phyloP scores from a whole-genome alignment of 2,113 vertebrate genomes.

The Actenoides hombroni region DNA sequence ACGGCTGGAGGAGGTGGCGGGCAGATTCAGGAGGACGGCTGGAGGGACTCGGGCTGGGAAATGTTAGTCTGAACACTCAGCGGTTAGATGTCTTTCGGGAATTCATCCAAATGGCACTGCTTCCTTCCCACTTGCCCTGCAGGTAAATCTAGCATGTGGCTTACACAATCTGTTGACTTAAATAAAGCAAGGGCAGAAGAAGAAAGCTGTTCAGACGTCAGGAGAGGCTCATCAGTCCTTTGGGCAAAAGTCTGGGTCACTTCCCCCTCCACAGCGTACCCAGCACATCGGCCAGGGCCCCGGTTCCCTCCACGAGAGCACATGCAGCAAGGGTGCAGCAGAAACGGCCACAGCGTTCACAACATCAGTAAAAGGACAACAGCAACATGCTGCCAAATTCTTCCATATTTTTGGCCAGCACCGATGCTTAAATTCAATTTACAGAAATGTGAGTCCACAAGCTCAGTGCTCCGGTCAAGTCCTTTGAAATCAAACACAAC shows the following conservation, averaged over 20 bases:
- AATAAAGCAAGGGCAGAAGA: constrained; percentile 47
- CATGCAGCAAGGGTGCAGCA: neutral
- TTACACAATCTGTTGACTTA: constrained; percentile 64
- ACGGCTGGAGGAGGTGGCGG: neutral
- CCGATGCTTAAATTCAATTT: neutral
- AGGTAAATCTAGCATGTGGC: constrained; percentile 62
- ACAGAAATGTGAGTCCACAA: neutral
- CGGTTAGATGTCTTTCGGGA: constrained; percentile 20
- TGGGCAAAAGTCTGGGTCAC: constrained; percentile 40
- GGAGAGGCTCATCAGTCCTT: constrained; percentile 46
- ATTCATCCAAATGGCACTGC: constrained; percentile 49
- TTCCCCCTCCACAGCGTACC: neutral
- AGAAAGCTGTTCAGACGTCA: constrained; percentile 53
- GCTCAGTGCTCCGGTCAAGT: neutral
- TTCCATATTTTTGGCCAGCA: neutral
- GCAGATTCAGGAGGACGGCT: neutral
- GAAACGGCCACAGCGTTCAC: neutral
- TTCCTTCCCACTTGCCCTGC: constrained; percentile 51
- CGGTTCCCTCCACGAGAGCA: accelerated
- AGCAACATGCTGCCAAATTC: neutral
- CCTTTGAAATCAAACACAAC: neutral
- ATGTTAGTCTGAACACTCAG: neutral
- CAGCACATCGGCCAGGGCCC: neutral
- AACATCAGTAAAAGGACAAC: neutral
- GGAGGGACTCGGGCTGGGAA: neutral